phyloP scores from a whole-genome alignment of 2,888 invertebrate genomes.

The Hypomecis atomaria region DNA sequence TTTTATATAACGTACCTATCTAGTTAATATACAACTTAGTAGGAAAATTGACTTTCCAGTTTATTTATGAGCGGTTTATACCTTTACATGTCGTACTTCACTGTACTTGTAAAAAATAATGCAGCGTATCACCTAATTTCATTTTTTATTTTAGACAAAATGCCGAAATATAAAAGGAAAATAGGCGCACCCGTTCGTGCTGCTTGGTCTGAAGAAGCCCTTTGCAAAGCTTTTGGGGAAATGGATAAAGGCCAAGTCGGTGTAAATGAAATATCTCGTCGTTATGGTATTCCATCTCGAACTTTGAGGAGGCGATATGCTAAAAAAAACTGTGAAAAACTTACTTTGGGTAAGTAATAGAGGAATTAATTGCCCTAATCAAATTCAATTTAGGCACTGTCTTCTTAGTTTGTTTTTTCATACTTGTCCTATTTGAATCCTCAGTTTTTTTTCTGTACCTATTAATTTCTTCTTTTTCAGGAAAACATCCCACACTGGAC shows the following conservation, averaged over 20 bases:
- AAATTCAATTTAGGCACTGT: slow-evolving; percentile 24
- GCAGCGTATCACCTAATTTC: slow-evolving; percentile 19
- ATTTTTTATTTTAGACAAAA: slow-evolving; percentile 29
- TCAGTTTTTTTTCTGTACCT: slow-evolving; percentile 22
- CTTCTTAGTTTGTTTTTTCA: slow-evolving; percentile 19
- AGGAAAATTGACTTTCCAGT: slow-evolving; percentile 14
- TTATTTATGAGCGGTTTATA: slow-evolving; percentile 22
- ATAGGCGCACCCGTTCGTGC: slow-evolving; percentile 29
- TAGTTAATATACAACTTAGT: slow-evolving; percentile 19
- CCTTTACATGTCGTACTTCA: slow-evolving; percentile 12
- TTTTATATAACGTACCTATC: slow-evolving; percentile 20
- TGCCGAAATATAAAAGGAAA: slow-evolving; percentile 29
- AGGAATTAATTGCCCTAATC: slow-evolving; percentile 23
- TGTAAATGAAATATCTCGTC: slow-evolving; percentile 41
- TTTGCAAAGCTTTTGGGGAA: slow-evolving; percentile 19
- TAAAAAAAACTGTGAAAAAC: slow-evolving; percentile 30
- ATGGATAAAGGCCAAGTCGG: slow-evolving; percentile 35
- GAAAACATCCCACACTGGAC: slow-evolving; percentile 41
- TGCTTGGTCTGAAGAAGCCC: slow-evolving; percentile 28
- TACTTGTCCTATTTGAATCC: slow-evolving; percentile 22
- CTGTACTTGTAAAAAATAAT: slow-evolving; percentile 20
- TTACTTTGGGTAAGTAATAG: slow-evolving; percentile 18
- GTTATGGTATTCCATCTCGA: slow-evolving; percentile 38
- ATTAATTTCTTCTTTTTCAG: slow-evolving; percentile 22
- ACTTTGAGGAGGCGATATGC: slow-evolving; percentile 42